Evolutionary conservation across 2,888 invertebrate genomes (phyloP), one percentile per base, ranked within the genome.

Genomic region (Hoplodrina ambigua): DNA sequence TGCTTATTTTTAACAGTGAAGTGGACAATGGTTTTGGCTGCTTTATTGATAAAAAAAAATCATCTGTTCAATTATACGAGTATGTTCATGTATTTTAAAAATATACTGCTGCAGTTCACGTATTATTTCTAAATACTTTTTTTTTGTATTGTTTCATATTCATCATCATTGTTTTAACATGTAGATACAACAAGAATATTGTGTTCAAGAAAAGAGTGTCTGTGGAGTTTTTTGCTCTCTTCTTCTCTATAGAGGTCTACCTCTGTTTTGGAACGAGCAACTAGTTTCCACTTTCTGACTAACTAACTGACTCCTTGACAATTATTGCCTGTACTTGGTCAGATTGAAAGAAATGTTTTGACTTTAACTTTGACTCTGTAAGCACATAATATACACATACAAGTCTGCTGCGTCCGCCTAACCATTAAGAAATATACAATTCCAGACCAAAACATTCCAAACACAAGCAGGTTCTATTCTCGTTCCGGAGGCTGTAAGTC

Each of bases 1-100:
- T 44, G 50, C 25, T 55, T 72, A 72, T 59, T 65, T 72, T 72
- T 50, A 33, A 46, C n/a, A 33, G 41, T 49, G 20, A 72, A 72
- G 11, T 64, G 41, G 15, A 17, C 5, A 5, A 33, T 20, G 15
- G n/a, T 58, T 20, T 41, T 37, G 37, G 17, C 19, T 5, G 4
- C 5, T 25, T 44, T 72, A 59, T 58, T 49, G 5, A 50, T 65
- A 20, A 50, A 55, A 65, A n/a, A 25, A 54, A 13, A 17, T 49
- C 30, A 49, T 54, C 10, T 20, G 46, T n/a, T 11, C 5, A 41
- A 63, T 65, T 37, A 55, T 55, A n/a, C n/a, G n/a, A n/a, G n/a
- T n/a, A 25, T 25, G 25, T 25, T 25, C 25, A 17, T 33, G 17
- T 55, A 50, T 52, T 53, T 53, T 49, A 46, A 46, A 46, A 46